phyloP scores from a whole-genome alignment of 1,140 invertebrate genomes.

The Chironomus tepperi region DNA sequence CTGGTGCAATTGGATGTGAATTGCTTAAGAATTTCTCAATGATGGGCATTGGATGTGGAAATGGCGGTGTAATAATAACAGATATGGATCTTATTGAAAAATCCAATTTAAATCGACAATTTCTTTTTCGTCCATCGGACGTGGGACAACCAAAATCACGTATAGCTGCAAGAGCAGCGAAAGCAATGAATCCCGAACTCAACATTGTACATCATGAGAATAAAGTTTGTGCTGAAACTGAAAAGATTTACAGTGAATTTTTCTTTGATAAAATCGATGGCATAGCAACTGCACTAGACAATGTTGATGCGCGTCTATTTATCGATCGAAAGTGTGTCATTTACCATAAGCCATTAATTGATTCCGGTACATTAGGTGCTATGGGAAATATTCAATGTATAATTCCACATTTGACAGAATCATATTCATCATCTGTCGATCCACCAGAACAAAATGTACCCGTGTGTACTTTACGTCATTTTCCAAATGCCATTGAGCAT shows the following conservation, averaged over 20 bases:
- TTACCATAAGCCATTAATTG: constrained; percentile 85
- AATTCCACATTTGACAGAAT: constrained; percentile 85
- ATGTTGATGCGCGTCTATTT: constrained; percentile 89
- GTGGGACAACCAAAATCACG: constrained; percentile 90
- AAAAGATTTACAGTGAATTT: constrained; percentile 79
- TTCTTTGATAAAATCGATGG: constrained; percentile 88
- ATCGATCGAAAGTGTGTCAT: constrained; percentile 94
- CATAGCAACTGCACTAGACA: constrained; percentile 92
- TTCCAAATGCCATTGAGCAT: constrained; percentile 95
- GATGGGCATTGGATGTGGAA: constrained; percentile 71
- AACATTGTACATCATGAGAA: constrained; percentile 82
- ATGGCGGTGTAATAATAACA: constrained; percentile 61
- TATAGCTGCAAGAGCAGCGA: constrained; percentile 69
- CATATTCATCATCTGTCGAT: constrained; percentile 92
- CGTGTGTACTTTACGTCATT: constrained; percentile 94
- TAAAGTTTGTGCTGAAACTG: constrained; percentile 87
- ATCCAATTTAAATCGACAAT: constrained; percentile 94
- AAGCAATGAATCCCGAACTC: constrained; percentile 79
- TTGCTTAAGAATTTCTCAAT: constrained; percentile 93
- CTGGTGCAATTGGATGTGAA: constrained; percentile 96
- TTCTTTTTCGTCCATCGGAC: constrained; percentile 90
- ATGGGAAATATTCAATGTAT: constrained; percentile 94
- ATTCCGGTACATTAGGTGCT: constrained; percentile 91
- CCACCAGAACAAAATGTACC: constrained; percentile 97
- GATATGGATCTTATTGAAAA: constrained; percentile 98